Percentiles rank a stretch among this genome's conserved stretches.
phyloP scores from a whole-genome alignment of 2,113 vertebrate genomes.

The Mungos mungo region DNA sequence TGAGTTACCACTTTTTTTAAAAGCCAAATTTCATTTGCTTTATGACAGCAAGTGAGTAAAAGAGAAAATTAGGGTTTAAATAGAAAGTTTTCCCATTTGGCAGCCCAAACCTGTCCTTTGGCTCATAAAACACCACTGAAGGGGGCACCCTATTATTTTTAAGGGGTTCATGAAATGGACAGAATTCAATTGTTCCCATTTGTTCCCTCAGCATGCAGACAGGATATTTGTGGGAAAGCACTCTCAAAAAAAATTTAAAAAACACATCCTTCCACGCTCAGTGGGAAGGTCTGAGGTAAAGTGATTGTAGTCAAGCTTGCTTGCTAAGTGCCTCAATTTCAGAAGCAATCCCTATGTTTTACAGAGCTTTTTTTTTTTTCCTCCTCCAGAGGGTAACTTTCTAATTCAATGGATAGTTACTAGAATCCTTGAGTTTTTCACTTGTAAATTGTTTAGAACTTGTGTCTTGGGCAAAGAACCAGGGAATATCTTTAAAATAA shows the following conservation, averaged over 20 bases:
- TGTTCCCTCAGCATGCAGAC: neutral
- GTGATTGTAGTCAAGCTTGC: conserved; percentile 20
- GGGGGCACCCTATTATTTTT: conserved; percentile 35
- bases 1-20: conserved; percentile 75
- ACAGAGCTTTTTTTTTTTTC: neutral
- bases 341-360: neutral
- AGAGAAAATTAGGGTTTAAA: conserved; percentile 69
- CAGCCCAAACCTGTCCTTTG: conserved; percentile 9
- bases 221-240: conserved; percentile 53
- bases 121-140: conserved; percentile 42
- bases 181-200: conserved; percentile 37
- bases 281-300: conserved; percentile 16
- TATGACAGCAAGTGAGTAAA: conserved; percentile 53
- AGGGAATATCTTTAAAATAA: conserved; percentile 2
- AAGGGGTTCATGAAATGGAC: conserved; percentile 36
- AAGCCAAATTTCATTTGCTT: conserved; percentile 74
- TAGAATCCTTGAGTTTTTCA: neutral
- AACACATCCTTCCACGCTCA: neutral
- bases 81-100: conserved; percentile 58
- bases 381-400: neutral
- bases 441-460: neutral
- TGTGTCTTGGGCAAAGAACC: neutral
- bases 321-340: conserved; percentile 48
- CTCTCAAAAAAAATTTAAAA: neutral
- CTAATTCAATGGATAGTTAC: conserved; percentile 13